Base-by-base conservation (phyloP, 1,140 invertebrate species). In the Lepidurus couesii region DNA sequence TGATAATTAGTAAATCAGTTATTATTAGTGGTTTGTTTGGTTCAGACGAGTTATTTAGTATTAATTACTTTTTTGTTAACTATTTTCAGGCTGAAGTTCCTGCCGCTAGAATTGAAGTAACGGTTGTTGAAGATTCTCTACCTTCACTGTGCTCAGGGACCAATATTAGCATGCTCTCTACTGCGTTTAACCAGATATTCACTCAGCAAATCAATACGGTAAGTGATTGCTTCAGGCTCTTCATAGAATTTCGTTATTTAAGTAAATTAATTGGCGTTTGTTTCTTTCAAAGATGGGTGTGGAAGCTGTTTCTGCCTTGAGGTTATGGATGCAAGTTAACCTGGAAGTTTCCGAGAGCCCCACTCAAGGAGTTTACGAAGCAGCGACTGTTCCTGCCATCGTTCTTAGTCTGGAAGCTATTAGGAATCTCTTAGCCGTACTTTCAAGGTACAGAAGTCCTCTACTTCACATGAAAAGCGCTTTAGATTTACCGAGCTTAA, bases 341-440 rank as follows among this genome's bases (percentile, higher is more conserved):
- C 45, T 75, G 42, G 78, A 74, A 11, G 74, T 75, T 4, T 77
- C 76, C 9, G 44, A 53, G n/a, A 65, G 65, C 10, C 53, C 76
- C 7, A 45, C 42, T 42, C 24, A 26, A 26, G 76, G 83, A 84
- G 77, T 79, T 16, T 65, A 65, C 42, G 42, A 42, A 26, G 76
- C 92, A 7, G 88, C 88, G 7, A 86, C 91, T 76, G 87, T 89
- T 74, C 92, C 93, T 42, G 87, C 90, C 74, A 91, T 95, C 78
- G 88, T 90, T 10, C 87, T 95, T 44, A 91, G 90, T 73, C 86
- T 89, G 0, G 87, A 90, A 82, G 91, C 92, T 13, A 90, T 95
- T 24, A 88, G 88, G 80, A 89, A 89, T 73, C 84, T 95, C 11
- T 88, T 95, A 73, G 86, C 89, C 73, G 90, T 92, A 4, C 84